Evolutionary conservation across 2,888 invertebrate species (phyloP).

Genomic region (Drosophila fulvimacula): DNA sequence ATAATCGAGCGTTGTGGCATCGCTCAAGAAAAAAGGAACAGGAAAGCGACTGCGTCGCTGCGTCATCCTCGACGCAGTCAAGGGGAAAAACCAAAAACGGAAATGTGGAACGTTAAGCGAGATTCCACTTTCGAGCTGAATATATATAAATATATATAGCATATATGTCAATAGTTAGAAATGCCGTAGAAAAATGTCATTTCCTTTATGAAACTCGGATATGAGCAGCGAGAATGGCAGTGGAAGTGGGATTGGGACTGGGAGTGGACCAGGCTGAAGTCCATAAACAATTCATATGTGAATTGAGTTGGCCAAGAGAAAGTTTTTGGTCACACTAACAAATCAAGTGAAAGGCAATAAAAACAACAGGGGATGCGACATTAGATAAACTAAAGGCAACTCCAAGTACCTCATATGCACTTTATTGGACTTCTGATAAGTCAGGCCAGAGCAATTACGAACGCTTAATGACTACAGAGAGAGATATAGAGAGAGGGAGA

Average conservation of each 20-base stretch:
- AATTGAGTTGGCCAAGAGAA: constrained; percentile 49
- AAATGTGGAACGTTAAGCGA: constrained; percentile 83
- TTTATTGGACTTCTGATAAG: constrained; percentile 68
- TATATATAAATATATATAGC: constrained; percentile 22
- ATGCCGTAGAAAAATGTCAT: constrained; percentile 71
- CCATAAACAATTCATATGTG: constrained; percentile 59
- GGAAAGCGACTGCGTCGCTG: constrained; percentile 4
- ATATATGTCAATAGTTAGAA: constrained; percentile 64
- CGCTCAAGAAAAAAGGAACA: constrained; percentile 11
- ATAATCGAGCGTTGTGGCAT: constrained; percentile 71
- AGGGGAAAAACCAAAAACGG: constrained; percentile 84
- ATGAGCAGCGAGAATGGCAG: constrained; percentile 38
- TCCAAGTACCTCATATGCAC: constrained; percentile 58
- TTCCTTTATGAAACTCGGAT: constrained; percentile 78
- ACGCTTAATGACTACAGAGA: constrained; percentile 71
- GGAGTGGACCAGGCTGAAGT: constrained; percentile 10
- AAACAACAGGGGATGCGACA: constrained; percentile 50
- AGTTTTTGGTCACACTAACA: constrained; percentile 63
- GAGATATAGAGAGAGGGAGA: not conserved
- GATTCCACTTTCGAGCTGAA: constrained; percentile 51
- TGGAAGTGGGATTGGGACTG: constrained; percentile 4
- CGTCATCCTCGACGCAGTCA: constrained; percentile 85
- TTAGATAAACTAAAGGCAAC: constrained; percentile 5
- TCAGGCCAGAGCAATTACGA: constrained; percentile 61
- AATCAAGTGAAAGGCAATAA: constrained; percentile 76